Evolutionary conservation across 2,113 vertebrate species (phyloP).

Genomic region (Mobula birostris): DNA sequence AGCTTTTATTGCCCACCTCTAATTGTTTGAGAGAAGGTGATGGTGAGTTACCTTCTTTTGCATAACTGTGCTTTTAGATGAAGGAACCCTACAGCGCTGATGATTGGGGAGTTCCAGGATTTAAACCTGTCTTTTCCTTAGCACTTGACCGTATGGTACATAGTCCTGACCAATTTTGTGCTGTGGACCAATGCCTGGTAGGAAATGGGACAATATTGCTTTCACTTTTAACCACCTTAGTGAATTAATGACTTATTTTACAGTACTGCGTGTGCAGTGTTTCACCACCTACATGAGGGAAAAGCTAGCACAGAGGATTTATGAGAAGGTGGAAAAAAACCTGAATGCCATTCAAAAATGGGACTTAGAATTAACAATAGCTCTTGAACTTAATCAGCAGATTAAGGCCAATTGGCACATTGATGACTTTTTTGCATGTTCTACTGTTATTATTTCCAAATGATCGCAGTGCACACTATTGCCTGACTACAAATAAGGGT

Average conservation of each 20-base stretch:
- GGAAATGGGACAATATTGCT: background rate
- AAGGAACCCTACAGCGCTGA: too few species aligned
- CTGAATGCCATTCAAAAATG: background rate
- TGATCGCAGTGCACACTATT: background rate
- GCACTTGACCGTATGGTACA: background rate
- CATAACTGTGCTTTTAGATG: too few species aligned
- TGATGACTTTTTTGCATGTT: background rate
- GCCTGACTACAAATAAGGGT: too few species aligned
- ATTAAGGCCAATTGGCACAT: background rate
- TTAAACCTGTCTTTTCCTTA: background rate
- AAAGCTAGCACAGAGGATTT: background rate
- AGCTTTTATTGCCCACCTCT: too few species aligned
- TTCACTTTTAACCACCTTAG: background rate
- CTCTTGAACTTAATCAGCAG: background rate
- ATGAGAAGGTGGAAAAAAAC: background rate
- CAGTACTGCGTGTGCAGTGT: background rate
- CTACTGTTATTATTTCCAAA: background rate
- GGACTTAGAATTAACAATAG: background rate
- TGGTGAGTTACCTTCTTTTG: too few species aligned
- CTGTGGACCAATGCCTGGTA: background rate
- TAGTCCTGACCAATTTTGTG: background rate
- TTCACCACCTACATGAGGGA: background rate
- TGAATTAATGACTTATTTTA: background rate
- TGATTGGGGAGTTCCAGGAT: too few species aligned
- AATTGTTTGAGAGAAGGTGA: too few species aligned